Evolutionary conservation across 2,797 vertebrate species (phyloP), one percentile per base, ranked within the genome.

Genomic region (Trachops cirrhosus): DNA sequence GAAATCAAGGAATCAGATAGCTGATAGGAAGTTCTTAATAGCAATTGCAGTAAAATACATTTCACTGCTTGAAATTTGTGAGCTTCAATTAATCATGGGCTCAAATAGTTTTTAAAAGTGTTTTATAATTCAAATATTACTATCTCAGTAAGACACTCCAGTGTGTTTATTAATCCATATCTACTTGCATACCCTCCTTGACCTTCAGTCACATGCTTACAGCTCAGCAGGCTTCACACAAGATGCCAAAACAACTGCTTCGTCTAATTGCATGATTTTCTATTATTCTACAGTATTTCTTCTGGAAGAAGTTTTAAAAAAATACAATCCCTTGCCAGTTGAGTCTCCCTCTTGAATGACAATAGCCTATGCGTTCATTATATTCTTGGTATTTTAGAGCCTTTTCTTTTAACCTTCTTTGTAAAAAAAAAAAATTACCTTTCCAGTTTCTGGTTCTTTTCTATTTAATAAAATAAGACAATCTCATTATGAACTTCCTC

Each of bases 51-150:
- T 97, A 97, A 96, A 97, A 97, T 86, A 97, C 96, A 96, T 97
- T 97, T 97, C 96, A 97, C 97, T 96, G 97, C 95, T 97, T 96
- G 96, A 97, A 96, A 97, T 97, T 94, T 97, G 97, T 95, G 96
- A 95, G 95, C 95, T 57, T 92, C 97, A 86, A 97, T 97, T 97
- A 97, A 97, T 97, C 97, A 96, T 71, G 86, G 86, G 59, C 96
- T 97, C 97, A 97, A 95, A 97, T 96, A 97, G 96, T 97, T 97
- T 96, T 97, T 95, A 94, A 97, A 97, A 96, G 88, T 96, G 93
- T 96, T 98, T 95, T 97, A 97, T 97, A 97, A 97, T 97, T 91
- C 96, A 98, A 97, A 97, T 96, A 95, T 97, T 95, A 96, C 97
- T 95, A 85, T 97, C 97, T 96, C 96, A 84, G 93, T 95, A 96